A percentile compares a stretch with the other conserved stretches of the same genome.
These are phyloP conservation scores for Enoplosus armatus DNA, from an alignment of 2,797 vertebrate species.

Conservation along the genomic window DNA sequence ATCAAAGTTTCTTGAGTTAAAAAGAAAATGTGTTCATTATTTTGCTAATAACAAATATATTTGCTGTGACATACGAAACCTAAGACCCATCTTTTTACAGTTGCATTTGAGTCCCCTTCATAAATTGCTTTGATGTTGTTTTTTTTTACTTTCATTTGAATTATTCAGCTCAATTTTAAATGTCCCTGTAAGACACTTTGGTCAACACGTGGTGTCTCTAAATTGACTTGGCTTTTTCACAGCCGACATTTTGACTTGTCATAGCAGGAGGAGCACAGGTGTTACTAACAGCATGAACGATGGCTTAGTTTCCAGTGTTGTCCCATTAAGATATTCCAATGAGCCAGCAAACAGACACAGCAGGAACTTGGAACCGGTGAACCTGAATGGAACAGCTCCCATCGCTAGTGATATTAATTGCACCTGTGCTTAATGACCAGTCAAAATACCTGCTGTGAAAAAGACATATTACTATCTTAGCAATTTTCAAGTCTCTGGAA, in stretches of 20 bases:
- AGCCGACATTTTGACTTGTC: too few relatives aligned
- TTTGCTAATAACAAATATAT: neutral
- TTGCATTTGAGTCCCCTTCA: neutral
- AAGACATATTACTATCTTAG: neutral
- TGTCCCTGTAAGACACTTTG: neutral
- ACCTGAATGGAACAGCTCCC: neutral
- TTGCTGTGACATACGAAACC: neutral
- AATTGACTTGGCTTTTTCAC: neutral
- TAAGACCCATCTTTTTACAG: neutral
- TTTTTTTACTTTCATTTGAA: neutral
- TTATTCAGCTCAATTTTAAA: neutral
- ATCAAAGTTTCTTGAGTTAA: too few relatives aligned
- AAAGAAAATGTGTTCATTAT: too few relatives aligned
- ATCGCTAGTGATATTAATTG: neutral
- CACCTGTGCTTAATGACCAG: neutral
- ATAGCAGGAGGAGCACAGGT: neutral
- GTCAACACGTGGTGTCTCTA: neutral
- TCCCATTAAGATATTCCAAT: neutral
- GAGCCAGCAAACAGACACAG: neutral
- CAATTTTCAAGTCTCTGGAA: neutral
- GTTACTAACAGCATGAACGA: neutral
- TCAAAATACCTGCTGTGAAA: constrained; percentile 1
- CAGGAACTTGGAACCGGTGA: neutral
- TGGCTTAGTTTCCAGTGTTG: too few relatives aligned
- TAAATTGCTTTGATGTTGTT: neutral